phyloP scores from a whole-genome alignment of 64 coral and sea anemone species.

The Actinia tenebrosa region DNA sequence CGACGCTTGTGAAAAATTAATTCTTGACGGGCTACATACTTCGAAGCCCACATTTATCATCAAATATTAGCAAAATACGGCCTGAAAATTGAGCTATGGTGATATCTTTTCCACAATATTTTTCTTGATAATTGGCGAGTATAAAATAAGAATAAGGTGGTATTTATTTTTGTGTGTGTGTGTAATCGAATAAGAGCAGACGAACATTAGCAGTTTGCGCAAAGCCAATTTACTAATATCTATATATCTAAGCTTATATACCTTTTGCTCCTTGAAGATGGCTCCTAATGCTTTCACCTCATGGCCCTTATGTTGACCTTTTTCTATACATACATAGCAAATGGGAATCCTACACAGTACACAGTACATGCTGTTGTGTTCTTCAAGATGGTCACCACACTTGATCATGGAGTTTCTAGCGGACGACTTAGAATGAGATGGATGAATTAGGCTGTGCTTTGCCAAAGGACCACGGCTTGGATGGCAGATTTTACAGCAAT shows the following conservation, averaged over 20 bases:
- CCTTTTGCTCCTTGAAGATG: constrained; percentile 98
- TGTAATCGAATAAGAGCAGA: not conserved
- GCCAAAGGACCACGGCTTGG: constrained; percentile 87
- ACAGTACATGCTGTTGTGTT: constrained; percentile 98
- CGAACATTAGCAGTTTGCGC: not conserved
- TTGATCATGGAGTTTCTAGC: constrained; percentile 62
- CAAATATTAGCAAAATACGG: not conserved
- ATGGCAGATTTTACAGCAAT: constrained; percentile 89
- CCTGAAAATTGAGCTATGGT: not conserved
- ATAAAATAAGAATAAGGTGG: not conserved
- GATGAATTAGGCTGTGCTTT: constrained; percentile 73
- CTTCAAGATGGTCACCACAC: constrained; percentile 78
- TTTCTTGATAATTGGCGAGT: not conserved
- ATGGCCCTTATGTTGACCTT: constrained; percentile 73
- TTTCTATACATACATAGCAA: constrained; percentile 91
- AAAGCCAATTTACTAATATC: not conserved
- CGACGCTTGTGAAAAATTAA: constrained; percentile 8
- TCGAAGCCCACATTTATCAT: not conserved
- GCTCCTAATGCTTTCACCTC: constrained; percentile 94
- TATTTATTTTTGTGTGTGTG: not conserved
- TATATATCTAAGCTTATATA: constrained; percentile 3
- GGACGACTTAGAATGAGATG: constrained; percentile 49
- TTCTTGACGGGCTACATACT: not conserved
- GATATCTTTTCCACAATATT: not conserved
- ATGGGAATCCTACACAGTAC: constrained; percentile 73